A percentile compares a stretch with the other conserved stretches of the same genome.
phyloP scores from a whole-genome alignment of 2,113 vertebrate species.

The Misgurnus mizolepis region DNA sequence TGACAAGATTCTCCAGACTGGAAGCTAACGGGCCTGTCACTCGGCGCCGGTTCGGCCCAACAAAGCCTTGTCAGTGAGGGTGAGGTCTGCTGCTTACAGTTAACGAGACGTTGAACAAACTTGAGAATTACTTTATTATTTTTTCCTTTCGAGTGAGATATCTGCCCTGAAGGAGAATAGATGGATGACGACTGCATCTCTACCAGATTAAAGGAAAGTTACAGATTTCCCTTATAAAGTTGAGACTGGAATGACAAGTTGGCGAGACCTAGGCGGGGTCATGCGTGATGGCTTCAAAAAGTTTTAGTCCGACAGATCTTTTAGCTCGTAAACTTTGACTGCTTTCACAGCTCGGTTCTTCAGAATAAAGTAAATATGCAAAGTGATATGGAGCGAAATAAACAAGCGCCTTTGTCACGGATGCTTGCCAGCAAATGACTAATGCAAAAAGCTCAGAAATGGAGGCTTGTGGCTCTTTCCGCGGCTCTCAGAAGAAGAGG shows the following conservation, averaged over 20 bases:
- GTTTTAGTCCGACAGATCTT: neutral
- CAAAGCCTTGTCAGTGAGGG: conserved; percentile 41
- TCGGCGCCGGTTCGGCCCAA: conserved; percentile 42
- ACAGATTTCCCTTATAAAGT: neutral
- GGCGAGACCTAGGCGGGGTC: neutral
- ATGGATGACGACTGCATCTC: neutral
- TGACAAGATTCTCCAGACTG: conserved; percentile 54
- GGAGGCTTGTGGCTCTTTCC: conserved; percentile 38
- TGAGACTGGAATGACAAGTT: neutral
- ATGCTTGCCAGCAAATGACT: conserved; percentile 26
- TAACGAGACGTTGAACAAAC: conserved; percentile 44
- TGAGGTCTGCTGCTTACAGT: conserved; percentile 44
- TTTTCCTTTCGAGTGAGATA: conserved; percentile 33
- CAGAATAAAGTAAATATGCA: conserved; percentile 26
- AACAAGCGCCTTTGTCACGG: conserved; percentile 31
- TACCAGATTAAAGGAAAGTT: neutral
- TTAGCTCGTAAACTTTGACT: neutral
- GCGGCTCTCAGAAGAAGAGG: neutral
- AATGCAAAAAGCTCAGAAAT: conserved; percentile 30
- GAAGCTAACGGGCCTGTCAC: conserved; percentile 59
- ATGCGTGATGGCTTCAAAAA: neutral
- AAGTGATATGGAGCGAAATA: conserved; percentile 22
- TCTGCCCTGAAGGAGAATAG: conserved; percentile 13
- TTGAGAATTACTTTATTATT: conserved; percentile 20
- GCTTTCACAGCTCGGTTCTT: neutral